Evolutionary conservation across 2,113 vertebrate species (phyloP).

Genomic region (Xiphorhynchus elegans): DNA sequence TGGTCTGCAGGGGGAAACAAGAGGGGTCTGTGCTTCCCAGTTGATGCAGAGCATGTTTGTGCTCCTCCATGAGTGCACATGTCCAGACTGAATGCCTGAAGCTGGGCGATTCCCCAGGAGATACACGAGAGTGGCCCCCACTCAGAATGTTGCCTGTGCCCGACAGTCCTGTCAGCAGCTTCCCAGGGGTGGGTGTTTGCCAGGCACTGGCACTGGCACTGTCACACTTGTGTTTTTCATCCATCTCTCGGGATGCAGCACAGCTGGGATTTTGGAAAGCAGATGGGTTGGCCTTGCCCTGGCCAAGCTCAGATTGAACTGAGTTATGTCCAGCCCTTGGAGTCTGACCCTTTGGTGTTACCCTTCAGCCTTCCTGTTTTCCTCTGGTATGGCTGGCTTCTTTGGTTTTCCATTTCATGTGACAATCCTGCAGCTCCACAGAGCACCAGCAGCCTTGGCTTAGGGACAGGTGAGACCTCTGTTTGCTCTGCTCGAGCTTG

Average conservation of each 20-base stretch:
- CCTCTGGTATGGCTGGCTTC: neutral
- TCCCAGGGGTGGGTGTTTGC: neutral
- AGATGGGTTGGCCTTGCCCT: neutral
- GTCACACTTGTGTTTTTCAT: neutral
- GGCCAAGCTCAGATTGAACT: neutral
- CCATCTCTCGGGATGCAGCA: neutral
- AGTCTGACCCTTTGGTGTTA: neutral
- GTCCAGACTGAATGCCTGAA: neutral
- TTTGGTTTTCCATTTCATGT: neutral
- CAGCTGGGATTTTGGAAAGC: neutral
- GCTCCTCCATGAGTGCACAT: rapidly evolving
- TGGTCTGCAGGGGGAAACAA: neutral
- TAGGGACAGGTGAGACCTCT: rapidly evolving
- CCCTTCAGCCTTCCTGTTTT: neutral
- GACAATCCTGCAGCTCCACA: neutral
- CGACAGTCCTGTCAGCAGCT: rapidly evolving
- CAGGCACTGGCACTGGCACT: neutral
- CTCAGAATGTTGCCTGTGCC: rapidly evolving
- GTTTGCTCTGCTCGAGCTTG: rapidly evolving
- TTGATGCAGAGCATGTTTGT: rapidly evolving
- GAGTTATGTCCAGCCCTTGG: rapidly evolving
- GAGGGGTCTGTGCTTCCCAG: neutral
- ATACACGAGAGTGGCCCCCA: rapidly evolving
- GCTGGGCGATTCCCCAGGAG: neutral
- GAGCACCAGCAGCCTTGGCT: neutral